These are phyloP conservation scores for Eledona agricola DNA, from an alignment of 2,888 invertebrate species.

Conservation along the genomic window DNA sequence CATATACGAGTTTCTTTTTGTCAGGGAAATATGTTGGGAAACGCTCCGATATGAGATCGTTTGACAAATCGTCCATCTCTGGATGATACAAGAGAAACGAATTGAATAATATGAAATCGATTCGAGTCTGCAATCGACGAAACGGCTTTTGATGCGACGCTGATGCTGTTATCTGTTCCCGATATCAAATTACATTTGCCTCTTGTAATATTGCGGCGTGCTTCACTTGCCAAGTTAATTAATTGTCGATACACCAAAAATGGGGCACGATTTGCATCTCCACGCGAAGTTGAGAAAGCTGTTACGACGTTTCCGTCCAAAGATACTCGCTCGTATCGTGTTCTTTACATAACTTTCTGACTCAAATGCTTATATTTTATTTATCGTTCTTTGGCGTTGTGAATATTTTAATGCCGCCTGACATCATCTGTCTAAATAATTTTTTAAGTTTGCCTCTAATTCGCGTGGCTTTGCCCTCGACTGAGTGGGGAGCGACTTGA, in stretches of 20 bases:
- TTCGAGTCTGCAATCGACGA: slow-evolving; percentile 5
- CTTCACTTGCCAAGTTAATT: slow-evolving; percentile 1
- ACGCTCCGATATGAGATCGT: slow-evolving; percentile 28
- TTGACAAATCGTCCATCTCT: slow-evolving; percentile 32
- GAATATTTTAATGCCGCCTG: too few relatives aligned
- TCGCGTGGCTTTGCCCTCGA: too few relatives aligned
- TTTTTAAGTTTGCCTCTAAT: too few relatives aligned
- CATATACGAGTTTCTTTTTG: slow-evolving; percentile 31
- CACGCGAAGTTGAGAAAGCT: too few relatives aligned
- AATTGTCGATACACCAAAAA: slow-evolving; percentile 5
- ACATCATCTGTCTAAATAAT: too few relatives aligned
- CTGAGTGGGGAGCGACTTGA: too few relatives aligned
- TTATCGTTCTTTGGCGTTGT: too few relatives aligned
- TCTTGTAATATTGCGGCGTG: slow-evolving; percentile 3
- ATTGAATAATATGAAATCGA: slow-evolving; percentile 25
- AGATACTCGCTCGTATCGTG: too few relatives aligned
- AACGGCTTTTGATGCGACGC: slow-evolving; percentile 7
- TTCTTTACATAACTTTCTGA: too few relatives aligned
- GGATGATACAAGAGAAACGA: slow-evolving; percentile 26
- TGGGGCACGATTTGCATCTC: slow-evolving; percentile 3
- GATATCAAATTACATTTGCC: slow-evolving; percentile 4
- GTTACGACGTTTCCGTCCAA: too few relatives aligned
- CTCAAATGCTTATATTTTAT: too few relatives aligned
- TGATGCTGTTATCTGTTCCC: slow-evolving; percentile 4
- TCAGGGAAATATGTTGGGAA: slow-evolving; percentile 28